Conservation (phyloP, 1,140 invertebrate species). For the Drosophila arawakana region DNA sequence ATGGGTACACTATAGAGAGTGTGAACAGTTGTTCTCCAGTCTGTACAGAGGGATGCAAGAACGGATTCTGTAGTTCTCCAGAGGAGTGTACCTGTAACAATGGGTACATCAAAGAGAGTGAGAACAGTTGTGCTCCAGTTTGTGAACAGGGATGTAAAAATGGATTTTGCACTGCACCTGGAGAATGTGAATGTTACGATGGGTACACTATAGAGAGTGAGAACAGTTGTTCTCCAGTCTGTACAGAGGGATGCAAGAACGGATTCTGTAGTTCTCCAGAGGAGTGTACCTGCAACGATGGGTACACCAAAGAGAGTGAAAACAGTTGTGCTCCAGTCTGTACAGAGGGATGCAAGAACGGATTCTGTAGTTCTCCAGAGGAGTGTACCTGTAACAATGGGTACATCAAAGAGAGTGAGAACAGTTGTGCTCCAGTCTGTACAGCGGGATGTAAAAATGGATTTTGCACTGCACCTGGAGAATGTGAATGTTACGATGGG, state of each 20-base stretch:
- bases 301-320: neutral
- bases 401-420: neutral
- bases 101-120: conserved; percentile 9
- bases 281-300: conserved; percentile 5
- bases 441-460: conserved; percentile 13
- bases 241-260: conserved; percentile 11
- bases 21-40: conserved; percentile 18
- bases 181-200: conserved; percentile 9
- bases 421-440: conserved; percentile 12
- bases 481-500: too few species aligned
- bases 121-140: conserved; percentile 15
- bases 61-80: conserved; percentile 8
- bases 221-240: conserved; percentile 19
- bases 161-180: conserved; percentile 7
- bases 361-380: conserved; percentile 4
- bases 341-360: conserved; percentile 14
- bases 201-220: conserved; percentile 10
- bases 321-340: conserved; percentile 18
- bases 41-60: neutral
- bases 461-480: too few species aligned
- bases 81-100: conserved; percentile 11
- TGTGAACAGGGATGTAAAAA: conserved; percentile 17
- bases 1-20: conserved; percentile 4
- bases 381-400: conserved; percentile 6
- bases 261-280: conserved; percentile 13